Base-by-base conservation (phyloP, 2,113 vertebrate species). In the Triplophysa tibetana region DNA sequence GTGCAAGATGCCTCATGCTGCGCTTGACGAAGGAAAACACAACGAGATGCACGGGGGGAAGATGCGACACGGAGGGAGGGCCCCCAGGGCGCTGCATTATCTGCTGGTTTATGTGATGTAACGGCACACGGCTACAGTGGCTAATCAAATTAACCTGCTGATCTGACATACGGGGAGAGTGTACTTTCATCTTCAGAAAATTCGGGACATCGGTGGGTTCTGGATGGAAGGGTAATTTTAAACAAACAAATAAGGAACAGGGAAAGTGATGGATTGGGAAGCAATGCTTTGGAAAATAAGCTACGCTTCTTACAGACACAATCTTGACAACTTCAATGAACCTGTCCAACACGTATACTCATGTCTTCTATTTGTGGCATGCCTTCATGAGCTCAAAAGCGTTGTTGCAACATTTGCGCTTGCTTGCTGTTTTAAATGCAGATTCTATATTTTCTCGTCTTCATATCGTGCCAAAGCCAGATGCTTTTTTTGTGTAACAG, bases 251-350 rank as follows among this genome's bases (percentile, higher is more conserved):
- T 56, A 74, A 72, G 68, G 78, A 45, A 50, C 72, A 56, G 65
- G 33, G 33, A 56, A 24, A 60, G 58, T 58, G 24, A 66, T 50
- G 52, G 70, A 66, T 43, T 38, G 56, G 26, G 19, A 21, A 21
- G n/a, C 19, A n/a, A 58, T 23, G 52, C 76, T 23, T 54, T 79
- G 69, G 26, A 63, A 23, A 72, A 43, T 60, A 29, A 24, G 79
- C 68, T 75, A 60, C 72, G 67, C 17, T 29, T 69, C 56, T 82
- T 56, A 58, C 78, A 90, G 90, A 89, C 89, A 91, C 88, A 66
- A n/a, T 52, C 50, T 58, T 54, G 26, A 65, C 48, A 19, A 11
- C 4, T 33, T 19, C 19, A 26, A 17, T 48, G 54, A 43, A 61
- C 1, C 11, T 7, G 14, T 61, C 56, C 14, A 16, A 45, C 10